Base-by-base conservation (phyloP, 1,140 invertebrate species). In the Globodera rostochiensis region DNA sequence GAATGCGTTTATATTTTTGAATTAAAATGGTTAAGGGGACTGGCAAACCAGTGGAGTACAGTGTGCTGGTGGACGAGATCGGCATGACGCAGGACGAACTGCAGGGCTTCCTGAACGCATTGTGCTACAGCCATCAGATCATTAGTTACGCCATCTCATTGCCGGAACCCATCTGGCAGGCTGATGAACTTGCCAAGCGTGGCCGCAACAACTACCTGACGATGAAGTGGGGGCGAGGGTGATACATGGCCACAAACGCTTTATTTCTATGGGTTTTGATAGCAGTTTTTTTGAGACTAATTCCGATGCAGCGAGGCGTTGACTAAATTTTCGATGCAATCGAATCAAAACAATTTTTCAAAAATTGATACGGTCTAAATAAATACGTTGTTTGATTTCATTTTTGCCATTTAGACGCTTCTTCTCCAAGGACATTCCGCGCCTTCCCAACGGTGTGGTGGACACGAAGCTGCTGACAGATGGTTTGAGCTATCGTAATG, bases 101-200 rank as follows among this genome's bases (percentile, higher is more conserved):
- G 36, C 76, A 85, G 25, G 76, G 71, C 19, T 80, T 84, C 21
- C 8, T 84, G 25, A 83, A 85, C 25, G 70, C 81, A 36, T 66
- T 84, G 11, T 82, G 75, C 50, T 84, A 84, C 45, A 74, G 71
- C 1, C 83, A 84, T 66, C 83, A 84, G 73, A 84, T 84, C 67
- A 78, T 84, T 7, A 86, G 57, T 47, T 82, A 49, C 36, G 71
- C 83, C 0, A 75, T 84, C 6, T 85, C 83, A 21, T 53, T 84
- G 5, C 83, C 83, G 21, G 83, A 86, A n/a, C 83, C 83, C 19
- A 81, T 84, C 25, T 84, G 84, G 50, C 83, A 84, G 67, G 83
- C 83, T 8, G 83, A 85, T 49, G 83, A 84, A 53, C 66, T 84
- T 36, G 83, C 83, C 11, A 81, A 86, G 15, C 78, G 83, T 50